Evolutionary conservation across 1,140 invertebrate genomes (phyloP).

Genomic region (Aphelinus certus): DNA sequence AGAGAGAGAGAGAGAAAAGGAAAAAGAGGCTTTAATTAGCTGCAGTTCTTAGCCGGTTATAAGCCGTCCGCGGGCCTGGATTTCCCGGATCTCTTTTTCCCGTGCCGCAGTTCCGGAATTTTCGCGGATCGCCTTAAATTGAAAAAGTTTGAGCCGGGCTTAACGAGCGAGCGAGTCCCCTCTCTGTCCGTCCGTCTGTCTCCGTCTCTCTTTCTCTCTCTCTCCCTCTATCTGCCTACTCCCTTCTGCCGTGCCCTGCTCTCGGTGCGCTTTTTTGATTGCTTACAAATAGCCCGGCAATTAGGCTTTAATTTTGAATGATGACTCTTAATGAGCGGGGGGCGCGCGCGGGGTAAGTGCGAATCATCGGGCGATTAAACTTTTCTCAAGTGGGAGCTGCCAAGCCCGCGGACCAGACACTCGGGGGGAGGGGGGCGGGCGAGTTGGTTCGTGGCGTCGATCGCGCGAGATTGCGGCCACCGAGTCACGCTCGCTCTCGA

Average conservation of each 20-base stretch:
- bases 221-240: too few species aligned
- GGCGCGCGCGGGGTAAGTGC: background rate
- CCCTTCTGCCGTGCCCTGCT: background rate
- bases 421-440: too few species aligned
- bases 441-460: too few species aligned
- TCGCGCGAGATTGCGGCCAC: too few species aligned
- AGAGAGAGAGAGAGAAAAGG: too few species aligned
- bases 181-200: background rate
- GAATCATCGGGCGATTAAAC: constrained; percentile 11
- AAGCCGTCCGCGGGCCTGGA: background rate
- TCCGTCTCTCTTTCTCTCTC: background rate
- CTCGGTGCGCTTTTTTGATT: constrained; percentile 23
- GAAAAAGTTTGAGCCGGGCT: constrained; percentile 32
- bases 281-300: constrained; percentile 28
- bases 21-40: constrained; percentile 27
- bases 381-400: background rate
- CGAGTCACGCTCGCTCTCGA: background rate
- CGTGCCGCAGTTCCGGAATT: background rate
- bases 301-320: constrained; percentile 34
- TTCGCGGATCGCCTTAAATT: constrained; percentile 28
- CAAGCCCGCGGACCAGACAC: too few species aligned
- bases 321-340: constrained; percentile 12
- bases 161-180: background rate
- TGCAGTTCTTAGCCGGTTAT: constrained; percentile 24
- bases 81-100: background rate